phyloP scores from a whole-genome alignment of 2,113 vertebrate genomes.

The Lepisosteus osseus region DNA sequence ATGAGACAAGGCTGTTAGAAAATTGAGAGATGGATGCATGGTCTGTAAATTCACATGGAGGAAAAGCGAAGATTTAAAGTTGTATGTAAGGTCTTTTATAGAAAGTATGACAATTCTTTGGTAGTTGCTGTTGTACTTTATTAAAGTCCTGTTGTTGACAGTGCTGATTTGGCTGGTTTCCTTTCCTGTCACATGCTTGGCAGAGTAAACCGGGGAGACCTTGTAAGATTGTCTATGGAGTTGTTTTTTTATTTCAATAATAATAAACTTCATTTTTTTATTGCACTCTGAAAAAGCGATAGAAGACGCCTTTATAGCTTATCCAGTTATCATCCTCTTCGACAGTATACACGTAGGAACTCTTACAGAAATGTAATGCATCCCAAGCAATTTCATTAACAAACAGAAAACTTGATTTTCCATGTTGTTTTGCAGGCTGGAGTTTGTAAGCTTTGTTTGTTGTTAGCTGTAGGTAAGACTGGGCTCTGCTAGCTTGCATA shows the following conservation, averaged over 20 bases:
- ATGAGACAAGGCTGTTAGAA: too few relatives aligned
- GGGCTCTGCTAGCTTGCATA: constrained; percentile 58
- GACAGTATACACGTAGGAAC: constrained; percentile 4
- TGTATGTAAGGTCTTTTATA: too few relatives aligned
- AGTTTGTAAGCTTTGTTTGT: too few relatives aligned
- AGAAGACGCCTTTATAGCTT: constrained; percentile 48
- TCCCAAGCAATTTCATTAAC: constrained; percentile 12
- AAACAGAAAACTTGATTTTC: constrained; percentile 34
- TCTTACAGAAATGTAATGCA: constrained; percentile 37
- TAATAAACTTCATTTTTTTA: constrained; percentile 7
- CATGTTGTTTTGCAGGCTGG: too few relatives aligned
- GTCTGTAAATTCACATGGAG: too few relatives aligned
- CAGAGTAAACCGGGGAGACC: not conserved
- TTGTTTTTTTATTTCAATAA: constrained; percentile 33
- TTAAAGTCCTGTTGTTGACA: not conserved
- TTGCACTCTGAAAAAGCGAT: constrained; percentile 49
- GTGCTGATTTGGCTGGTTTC: not conserved
- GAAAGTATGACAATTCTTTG: not conserved
- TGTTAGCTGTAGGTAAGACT: constrained; percentile 37
- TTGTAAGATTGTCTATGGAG: constrained; percentile 5
- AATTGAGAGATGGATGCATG: too few relatives aligned
- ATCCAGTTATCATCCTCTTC: constrained; percentile 15
- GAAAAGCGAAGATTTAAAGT: too few relatives aligned
- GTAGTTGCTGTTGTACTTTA: too few relatives aligned
- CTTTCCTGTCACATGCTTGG: not conserved